Percentiles rank a stretch among this genome's conserved stretches.
Evolutionary conservation across 2,888 invertebrate genomes (phyloP).

Genomic region (Leucania comma): DNA sequence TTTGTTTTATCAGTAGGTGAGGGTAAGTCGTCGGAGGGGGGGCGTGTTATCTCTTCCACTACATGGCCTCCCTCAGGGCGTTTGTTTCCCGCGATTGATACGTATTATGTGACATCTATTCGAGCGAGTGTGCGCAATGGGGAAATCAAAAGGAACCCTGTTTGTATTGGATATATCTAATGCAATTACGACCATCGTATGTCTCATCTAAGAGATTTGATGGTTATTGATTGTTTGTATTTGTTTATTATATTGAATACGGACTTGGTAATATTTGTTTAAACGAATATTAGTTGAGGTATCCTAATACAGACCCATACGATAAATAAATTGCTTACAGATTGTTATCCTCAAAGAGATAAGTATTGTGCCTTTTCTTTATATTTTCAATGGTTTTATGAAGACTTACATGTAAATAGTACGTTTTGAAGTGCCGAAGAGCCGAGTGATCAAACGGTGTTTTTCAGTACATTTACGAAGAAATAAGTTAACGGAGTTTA

Average conservation of each 20-base stretch:
- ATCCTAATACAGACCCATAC: not conserved
- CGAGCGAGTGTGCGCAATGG: conserved; percentile 62
- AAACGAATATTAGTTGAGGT: not conserved
- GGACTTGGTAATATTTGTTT: conserved; percentile 8
- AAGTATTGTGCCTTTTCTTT: not conserved
- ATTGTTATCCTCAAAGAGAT: not conserved
- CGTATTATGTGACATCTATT: conserved; percentile 73
- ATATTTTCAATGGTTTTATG: not conserved
- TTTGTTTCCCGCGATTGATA: conserved; percentile 82
- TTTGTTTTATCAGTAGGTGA: conserved; percentile 65
- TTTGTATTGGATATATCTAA: conserved; percentile 58
- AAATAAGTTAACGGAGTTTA: too few relatives aligned
- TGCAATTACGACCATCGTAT: conserved; percentile 55
- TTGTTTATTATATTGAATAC: conserved; percentile 38
- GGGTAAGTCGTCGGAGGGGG: conserved; percentile 64
- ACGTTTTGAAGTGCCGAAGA: too few relatives aligned
- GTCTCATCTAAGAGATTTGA: conserved; percentile 47
- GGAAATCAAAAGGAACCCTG: conserved; percentile 62
- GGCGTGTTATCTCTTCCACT: conserved; percentile 84
- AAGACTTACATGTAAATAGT: too few relatives aligned
- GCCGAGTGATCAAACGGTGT: too few relatives aligned
- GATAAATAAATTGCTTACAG: not conserved
- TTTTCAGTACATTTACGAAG: too few relatives aligned
- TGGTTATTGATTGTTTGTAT: conserved; percentile 32
- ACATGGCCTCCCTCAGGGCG: conserved; percentile 77